phyloP scores from a whole-genome alignment of 2,797 vertebrate species.

The Iguana delicatissima region DNA sequence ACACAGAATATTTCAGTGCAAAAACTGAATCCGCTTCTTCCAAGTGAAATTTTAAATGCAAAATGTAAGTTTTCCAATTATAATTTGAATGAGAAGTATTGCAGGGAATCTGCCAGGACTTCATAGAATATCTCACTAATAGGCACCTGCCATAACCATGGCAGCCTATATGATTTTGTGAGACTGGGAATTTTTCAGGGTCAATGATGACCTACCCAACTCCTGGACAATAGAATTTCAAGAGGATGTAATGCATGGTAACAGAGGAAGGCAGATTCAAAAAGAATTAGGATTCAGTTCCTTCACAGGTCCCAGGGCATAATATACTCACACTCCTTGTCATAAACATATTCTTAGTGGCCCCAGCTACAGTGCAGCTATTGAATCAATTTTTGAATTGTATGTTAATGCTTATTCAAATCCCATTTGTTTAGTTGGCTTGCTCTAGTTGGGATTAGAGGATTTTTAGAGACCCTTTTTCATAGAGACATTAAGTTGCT shows the following conservation, averaged over 20 bases:
- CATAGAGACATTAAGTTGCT: background rate
- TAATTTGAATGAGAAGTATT: background rate
- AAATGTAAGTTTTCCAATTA: background rate
- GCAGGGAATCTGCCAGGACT: background rate
- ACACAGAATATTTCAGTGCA: background rate
- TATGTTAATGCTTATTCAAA: too few relatives aligned
- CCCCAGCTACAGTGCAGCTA: background rate
- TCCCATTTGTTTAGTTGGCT: too few relatives aligned
- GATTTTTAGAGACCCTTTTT: too few relatives aligned
- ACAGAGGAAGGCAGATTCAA: background rate
- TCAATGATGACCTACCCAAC: background rate
- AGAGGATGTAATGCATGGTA: too few relatives aligned
- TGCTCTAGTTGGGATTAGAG: too few relatives aligned
- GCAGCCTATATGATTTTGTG: background rate
- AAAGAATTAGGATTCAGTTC: too few relatives aligned
- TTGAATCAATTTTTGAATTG: background rate
- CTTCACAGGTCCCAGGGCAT: too few relatives aligned
- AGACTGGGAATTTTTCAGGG: background rate
- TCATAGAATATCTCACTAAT: background rate
- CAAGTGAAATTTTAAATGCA: background rate
- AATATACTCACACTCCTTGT: too few relatives aligned
- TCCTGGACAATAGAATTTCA: background rate
- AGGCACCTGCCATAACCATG: background rate
- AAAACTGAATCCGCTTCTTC: background rate
- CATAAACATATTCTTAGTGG: background rate